Conservation (phyloP, 2,113 vertebrate genomes). For the Callipepla squamata region DNA sequence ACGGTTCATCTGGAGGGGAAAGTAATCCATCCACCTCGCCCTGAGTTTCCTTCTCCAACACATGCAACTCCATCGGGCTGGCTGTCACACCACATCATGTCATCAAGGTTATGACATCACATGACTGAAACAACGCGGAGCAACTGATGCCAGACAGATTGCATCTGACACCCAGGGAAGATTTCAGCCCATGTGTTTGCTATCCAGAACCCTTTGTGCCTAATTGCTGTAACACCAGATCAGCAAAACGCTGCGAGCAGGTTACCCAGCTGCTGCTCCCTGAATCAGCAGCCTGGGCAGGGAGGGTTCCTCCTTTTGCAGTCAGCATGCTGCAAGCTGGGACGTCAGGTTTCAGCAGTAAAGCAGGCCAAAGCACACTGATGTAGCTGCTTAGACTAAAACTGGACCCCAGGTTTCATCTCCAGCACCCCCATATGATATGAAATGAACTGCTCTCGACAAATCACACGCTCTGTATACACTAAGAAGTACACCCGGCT, state of each 20-base stretch:
- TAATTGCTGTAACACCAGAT: background rate
- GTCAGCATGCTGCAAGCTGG: background rate
- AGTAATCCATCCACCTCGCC: background rate
- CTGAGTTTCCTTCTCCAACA: background rate
- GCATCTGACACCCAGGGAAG: background rate
- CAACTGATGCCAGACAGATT: background rate
- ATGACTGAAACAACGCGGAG: background rate
- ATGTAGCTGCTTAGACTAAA: background rate
- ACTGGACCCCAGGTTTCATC: background rate
- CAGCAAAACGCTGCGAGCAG: background rate
- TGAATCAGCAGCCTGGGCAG: background rate
- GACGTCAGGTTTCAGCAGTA: background rate
- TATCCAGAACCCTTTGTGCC: background rate
- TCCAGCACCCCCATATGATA: fast-evolving
- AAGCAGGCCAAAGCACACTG: background rate
- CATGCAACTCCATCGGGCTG: background rate
- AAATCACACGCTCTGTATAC: fast-evolving
- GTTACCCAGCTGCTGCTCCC: background rate
- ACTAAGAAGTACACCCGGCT: background rate
- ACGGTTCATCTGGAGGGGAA: background rate
- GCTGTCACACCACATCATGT: constrained; percentile 13
- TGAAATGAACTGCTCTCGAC: background rate
- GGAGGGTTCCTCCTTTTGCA: background rate
- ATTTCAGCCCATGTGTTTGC: background rate
- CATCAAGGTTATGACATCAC: background rate